Evolutionary conservation across 2,797 vertebrate genomes (phyloP).

Genomic region (Hyperoplus immaculatus): DNA sequence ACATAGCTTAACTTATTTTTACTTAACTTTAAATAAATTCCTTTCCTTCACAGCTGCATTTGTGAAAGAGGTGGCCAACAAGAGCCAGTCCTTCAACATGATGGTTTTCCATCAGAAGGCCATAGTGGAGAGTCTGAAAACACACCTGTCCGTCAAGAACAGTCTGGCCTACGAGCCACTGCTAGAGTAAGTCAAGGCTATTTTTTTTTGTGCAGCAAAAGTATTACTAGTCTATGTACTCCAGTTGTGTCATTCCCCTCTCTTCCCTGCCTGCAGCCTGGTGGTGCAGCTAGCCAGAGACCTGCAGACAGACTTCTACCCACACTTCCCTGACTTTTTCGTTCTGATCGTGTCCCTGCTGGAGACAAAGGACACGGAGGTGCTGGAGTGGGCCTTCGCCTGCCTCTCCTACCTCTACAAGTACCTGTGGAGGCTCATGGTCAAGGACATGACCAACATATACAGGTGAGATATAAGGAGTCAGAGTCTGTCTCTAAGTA

Average conservation of each 20-base stretch:
- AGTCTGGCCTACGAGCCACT: conserved; percentile 94
- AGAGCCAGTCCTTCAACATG: conserved; percentile 96
- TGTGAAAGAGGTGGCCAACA: conserved; percentile 91
- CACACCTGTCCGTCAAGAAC: conserved; percentile 88
- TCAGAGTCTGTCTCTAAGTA: not conserved
- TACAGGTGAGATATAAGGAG: conserved; percentile 88
- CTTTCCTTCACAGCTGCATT: conserved; percentile 86
- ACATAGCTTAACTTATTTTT: no score
- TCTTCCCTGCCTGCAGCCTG: conserved; percentile 81
- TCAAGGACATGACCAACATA: conserved; percentile 94
- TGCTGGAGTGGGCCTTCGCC: conserved; percentile 96
- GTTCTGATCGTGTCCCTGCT: conserved; percentile 89
- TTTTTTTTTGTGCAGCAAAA: not conserved
- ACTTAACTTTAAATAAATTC: not conserved
- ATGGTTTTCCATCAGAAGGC: conserved; percentile 94
- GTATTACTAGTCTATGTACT: not conserved
- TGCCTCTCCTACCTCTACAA: conserved; percentile 98
- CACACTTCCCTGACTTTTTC: conserved; percentile 96
- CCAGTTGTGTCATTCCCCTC: not conserved
- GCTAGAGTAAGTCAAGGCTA: conserved; percentile 90
- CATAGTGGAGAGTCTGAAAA: conserved; percentile 93
- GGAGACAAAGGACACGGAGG: conserved; percentile 94
- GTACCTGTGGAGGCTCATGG: conserved; percentile 97
- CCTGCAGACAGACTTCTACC: conserved; percentile 97
- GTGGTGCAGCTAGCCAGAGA: conserved; percentile 97